Conservation (phyloP, 1,140 invertebrate species). For the Drosophila pseudoobscura region DNA sequence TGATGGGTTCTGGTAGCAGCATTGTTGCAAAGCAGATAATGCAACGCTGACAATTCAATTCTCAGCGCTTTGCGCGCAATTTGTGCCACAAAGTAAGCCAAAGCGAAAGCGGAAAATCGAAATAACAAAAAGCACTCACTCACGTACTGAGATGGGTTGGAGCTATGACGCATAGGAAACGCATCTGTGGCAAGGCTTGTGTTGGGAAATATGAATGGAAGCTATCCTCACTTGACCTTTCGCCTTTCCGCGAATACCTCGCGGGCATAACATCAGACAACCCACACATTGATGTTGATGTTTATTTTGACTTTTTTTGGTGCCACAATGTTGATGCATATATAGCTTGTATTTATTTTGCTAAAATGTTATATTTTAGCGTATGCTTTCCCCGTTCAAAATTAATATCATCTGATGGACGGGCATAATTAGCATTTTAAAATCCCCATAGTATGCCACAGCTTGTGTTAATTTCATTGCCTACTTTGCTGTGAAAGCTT, state of each 20-base stretch:
- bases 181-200: too few relatives aligned
- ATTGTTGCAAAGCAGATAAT: conserved; percentile 32
- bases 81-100: conserved; percentile 74
- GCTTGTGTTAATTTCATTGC: conserved; percentile 40
- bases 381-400: background rate
- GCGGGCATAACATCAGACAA: too few relatives aligned
- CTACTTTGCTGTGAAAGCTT: conserved; percentile 60
- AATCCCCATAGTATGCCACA: conserved; percentile 3
- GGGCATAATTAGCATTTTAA: conserved; percentile 37
- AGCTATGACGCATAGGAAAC: background rate
- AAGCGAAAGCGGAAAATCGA: conserved; percentile 24
- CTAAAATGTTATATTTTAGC: conserved; percentile 5
- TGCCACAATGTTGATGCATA: background rate
- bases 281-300: too few relatives aligned
- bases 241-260: too few relatives aligned
- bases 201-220: too few relatives aligned
- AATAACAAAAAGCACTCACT: conserved; percentile 16
- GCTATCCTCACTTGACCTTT: too few relatives aligned
- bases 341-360: background rate
- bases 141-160: background rate
- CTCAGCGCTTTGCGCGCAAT: conserved; percentile 22
- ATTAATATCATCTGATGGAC: conserved; percentile 28
- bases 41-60: conserved; percentile 47
- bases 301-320: too few relatives aligned
- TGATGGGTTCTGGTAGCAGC: background rate